phyloP scores from a whole-genome alignment of 2,113 vertebrate genomes.

The Apus apus region DNA sequence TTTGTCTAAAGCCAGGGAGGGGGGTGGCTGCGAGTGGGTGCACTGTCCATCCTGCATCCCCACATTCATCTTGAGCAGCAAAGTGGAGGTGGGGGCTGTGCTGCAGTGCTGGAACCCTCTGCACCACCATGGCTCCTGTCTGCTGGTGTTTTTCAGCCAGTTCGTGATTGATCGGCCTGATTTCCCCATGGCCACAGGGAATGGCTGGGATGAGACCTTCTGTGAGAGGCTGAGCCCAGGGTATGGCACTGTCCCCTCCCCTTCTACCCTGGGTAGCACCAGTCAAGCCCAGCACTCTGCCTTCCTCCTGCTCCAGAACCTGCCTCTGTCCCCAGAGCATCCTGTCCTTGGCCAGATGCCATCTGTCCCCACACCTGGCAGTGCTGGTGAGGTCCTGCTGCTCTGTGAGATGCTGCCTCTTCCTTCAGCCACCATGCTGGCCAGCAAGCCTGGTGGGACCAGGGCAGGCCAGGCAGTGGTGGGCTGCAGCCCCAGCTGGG shows the following conservation, averaged over 20 bases:
- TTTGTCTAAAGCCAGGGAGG: background rate
- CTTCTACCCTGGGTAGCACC: background rate
- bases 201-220: background rate
- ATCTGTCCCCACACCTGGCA: accelerated
- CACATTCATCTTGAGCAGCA: background rate
- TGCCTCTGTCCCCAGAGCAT: background rate
- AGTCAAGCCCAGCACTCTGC: background rate
- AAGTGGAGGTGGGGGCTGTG: background rate
- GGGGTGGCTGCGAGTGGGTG: background rate
- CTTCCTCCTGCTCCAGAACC: background rate
- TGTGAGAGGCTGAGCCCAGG: background rate
- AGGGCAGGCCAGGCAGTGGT: slow-evolving; percentile 51
- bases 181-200: background rate
- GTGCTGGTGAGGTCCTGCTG: background rate
- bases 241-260: background rate
- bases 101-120: background rate
- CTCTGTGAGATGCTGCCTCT: background rate
- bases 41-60: background rate
- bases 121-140: background rate
- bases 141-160: background rate
- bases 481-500: slow-evolving; percentile 59
- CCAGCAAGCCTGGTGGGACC: slow-evolving; percentile 65
- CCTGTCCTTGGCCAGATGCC: accelerated
- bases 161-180: background rate
- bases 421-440: slow-evolving; percentile 52